Percentiles rank a stretch among this genome's conserved stretches.
Evolutionary conservation across 1,140 invertebrate genomes (phyloP).

Genomic region (Diachasma alloeum): DNA sequence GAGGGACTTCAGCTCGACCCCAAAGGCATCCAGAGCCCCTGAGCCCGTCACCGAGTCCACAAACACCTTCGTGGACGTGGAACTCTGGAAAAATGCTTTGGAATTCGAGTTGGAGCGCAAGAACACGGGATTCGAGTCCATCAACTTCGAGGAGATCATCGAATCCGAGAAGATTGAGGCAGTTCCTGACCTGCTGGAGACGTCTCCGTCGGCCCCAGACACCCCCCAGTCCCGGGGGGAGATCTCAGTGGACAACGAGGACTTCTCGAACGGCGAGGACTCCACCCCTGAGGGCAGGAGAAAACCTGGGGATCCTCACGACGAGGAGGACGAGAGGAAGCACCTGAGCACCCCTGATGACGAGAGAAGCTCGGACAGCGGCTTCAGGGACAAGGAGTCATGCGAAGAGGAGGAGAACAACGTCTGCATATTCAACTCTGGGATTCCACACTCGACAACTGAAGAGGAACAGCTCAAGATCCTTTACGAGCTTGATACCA

Average conservation of each 20-base stretch:
- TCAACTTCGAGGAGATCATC: constrained; percentile 41
- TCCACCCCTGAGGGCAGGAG: constrained; percentile 32
- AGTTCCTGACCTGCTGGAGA: neutral
- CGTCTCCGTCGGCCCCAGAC: constrained; percentile 32
- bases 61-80: constrained; percentile 44
- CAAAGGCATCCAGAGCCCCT: constrained; percentile 37
- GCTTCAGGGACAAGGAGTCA: constrained; percentile 67
- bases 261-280: constrained; percentile 42
- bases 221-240: constrained; percentile 46
- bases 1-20: constrained; percentile 18
- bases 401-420: constrained; percentile 65
- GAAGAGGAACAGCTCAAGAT: constrained; percentile 59
- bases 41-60: constrained; percentile 4
- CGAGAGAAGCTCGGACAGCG: constrained; percentile 66
- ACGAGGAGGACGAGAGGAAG: constrained; percentile 59
- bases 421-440: constrained; percentile 26
- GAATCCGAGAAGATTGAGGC: constrained; percentile 24
- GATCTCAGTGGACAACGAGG: constrained; percentile 43
- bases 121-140: constrained; percentile 43
- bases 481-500: constrained; percentile 56
- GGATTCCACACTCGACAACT: constrained; percentile 33
- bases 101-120: constrained; percentile 52
- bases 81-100: constrained; percentile 53
- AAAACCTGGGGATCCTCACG: constrained; percentile 11
- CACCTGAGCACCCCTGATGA: constrained; percentile 65